Percentiles rank a stretch among this genome's conserved stretches.
Conservation (phyloP, 2,797 vertebrate species). For the Pseudocheirus occidentalis region DNA sequence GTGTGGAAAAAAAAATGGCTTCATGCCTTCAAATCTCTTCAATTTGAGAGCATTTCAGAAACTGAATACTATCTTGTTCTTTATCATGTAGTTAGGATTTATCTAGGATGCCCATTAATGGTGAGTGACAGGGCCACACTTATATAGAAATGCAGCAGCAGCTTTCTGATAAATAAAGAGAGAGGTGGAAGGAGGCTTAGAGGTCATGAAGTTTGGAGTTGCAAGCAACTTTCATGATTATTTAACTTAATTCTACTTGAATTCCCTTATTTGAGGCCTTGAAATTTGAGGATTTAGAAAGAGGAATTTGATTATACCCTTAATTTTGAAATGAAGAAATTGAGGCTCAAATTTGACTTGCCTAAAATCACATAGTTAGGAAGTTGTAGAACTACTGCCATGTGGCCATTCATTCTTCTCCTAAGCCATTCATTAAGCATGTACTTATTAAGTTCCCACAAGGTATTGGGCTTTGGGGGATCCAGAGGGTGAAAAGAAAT, state of each 20-base stretch:
- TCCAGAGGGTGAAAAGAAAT: not conserved
- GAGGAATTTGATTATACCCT: not conserved
- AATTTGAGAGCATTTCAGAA: not conserved
- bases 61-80: not conserved
- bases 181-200: not conserved
- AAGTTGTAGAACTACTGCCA: not conserved
- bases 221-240: not conserved
- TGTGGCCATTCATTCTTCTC: not conserved
- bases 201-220: not conserved
- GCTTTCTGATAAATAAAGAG: not conserved
- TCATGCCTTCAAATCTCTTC: not conserved
- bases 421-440: not conserved
- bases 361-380: not conserved
- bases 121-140: not conserved
- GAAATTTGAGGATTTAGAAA: not conserved
- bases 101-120: not conserved
- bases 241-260: not conserved
- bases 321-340: not conserved
- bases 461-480: not conserved
- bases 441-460: not conserved
- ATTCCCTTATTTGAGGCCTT: not conserved
- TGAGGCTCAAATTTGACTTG: not conserved
- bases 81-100: not conserved
- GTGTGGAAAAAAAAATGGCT: not conserved
- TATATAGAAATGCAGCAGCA: not conserved